phyloP scores from a whole-genome alignment of 2,888 invertebrate genomes.

The Synergus laeviventris region DNA sequence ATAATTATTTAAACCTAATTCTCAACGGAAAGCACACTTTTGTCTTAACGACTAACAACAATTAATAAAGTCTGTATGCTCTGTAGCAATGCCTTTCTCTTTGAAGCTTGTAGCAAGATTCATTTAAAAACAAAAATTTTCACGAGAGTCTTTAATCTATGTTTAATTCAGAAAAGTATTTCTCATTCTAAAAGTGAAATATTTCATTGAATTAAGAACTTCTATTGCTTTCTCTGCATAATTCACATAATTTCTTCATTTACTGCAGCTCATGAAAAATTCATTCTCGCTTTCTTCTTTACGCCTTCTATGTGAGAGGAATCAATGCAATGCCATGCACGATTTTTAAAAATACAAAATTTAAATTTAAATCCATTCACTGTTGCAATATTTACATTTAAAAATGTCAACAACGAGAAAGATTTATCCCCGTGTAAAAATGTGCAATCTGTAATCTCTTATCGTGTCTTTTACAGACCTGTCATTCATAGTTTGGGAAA shows the following conservation, averaged over 20 bases:
- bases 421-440: slow-evolving; percentile 25
- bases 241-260: neutral
- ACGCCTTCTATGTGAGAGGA: slow-evolving; percentile 51
- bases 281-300: slow-evolving; percentile 13
- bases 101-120: neutral
- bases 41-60: slow-evolving; percentile 52
- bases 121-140: neutral
- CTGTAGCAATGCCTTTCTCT: slow-evolving; percentile 49
- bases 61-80: slow-evolving; percentile 55
- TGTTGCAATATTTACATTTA: slow-evolving; percentile 13
- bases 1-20: slow-evolving; percentile 53
- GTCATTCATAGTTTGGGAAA: slow-evolving; percentile 6
- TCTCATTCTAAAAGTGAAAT: neutral
- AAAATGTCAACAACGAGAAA: slow-evolving; percentile 28
- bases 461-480: slow-evolving; percentile 21
- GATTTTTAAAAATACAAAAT: neutral
- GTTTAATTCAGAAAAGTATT: neutral
- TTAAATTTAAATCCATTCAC: slow-evolving; percentile 1
- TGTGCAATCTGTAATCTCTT: slow-evolving; percentile 23
- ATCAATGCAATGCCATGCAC: slow-evolving; percentile 50
- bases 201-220: neutral
- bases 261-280: neutral
- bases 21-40: slow-evolving; percentile 51
- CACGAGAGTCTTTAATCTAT: neutral
- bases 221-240: neutral